Base-by-base conservation (phyloP, 1,140 invertebrate species). In the Linepithema humile region DNA sequence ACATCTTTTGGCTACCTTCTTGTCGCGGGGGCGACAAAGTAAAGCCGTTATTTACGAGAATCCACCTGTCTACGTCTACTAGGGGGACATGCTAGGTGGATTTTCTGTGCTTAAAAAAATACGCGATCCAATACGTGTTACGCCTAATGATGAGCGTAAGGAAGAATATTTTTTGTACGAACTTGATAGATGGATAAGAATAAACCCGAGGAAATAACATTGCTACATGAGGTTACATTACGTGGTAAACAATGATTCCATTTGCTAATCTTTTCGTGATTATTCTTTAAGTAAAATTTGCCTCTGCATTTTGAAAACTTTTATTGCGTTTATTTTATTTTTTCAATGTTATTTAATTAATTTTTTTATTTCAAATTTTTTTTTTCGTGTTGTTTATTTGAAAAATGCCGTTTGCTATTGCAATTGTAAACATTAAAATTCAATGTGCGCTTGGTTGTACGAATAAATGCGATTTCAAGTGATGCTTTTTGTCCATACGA, bases 31-130 rank as follows among this genome's bases (percentile, higher is more conserved):
- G 9, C 3, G 57, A 62, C 26, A 62, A 48, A 45, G 43, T 59
- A 74, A 74, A 62, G 38, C 15, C 17, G 20, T 78, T 78, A 78
- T 69, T 78, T 53, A 69, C 35, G 60, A 67, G 60, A 78, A 78
- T 67, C 45, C 26, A 67, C 62, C 32, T 67, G 62, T 26, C 45
- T 3, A 5, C 10, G 43, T 29, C 38, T 43, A 26, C n/a, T 10
- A 9, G 17, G 23, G 23, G 29, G n/a, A 40, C 45, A 40, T 40
- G 26, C 35, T 10, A 29, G 20, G 9, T 67, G 29, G 20, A 50
- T 53, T 78, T 67, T 67, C 23, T 2, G 2, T 7, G 1, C 6
- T 15, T 17, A 4, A 12, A 10, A 15, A 26, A 38, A 38, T 9
- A 65, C n/a, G 15, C 20, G 12, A 64, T 15, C 10, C 23, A 3